Base-by-base conservation (phyloP, 2,797 vertebrate species). In the Pseudochaenichthys georgianus region DNA sequence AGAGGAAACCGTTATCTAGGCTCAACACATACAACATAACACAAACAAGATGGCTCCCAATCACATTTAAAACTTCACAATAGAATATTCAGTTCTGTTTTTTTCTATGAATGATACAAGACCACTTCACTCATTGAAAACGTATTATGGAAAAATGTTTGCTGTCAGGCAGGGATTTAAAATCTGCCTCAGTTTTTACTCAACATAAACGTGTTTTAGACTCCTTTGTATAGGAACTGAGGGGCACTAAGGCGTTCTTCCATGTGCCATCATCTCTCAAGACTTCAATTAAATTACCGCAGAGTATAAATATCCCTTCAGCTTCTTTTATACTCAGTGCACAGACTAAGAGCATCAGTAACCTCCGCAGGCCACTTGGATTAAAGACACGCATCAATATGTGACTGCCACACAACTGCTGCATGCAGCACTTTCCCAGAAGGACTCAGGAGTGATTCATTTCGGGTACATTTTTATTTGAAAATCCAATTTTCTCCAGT, bases 221-320 rank as follows among this genome's bases (percentile, higher is more conserved):
- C 64, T 79, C 65, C 64, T 43, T 41, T 50, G 17, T 10, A 23
- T 12, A 42, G 43, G 11, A 16, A 55, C 34, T 70, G 34, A 5
- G 0, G 13, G 50, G 42, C 21, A 13, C 61, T 57, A n/a, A 59
- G 13, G 31, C 31, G 45, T 57, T 62, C n/a, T 58, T 81, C 43
- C 34, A 54, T 71, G 70, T 69, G 78, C 82, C 77, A 70, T 73
- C 50, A 67, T 75, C 72, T 59, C 52, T 66, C 61, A 73, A 67
- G 53, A 71, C 34, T 64, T 80, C 58, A 74, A 83, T 90, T 81
- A 47, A 84, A 88, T 86, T 81, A 90, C 77, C 69, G 83, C 68
- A 46, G 64, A 11, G 71, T 45, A 77, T 23, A 79, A 78, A 77
- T 63, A 55, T 52, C 70, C 59, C 52, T 34, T 34, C 51, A 70